phyloP scores from a whole-genome alignment of 1,140 invertebrate species.

The Drosophila fuyamai region DNA sequence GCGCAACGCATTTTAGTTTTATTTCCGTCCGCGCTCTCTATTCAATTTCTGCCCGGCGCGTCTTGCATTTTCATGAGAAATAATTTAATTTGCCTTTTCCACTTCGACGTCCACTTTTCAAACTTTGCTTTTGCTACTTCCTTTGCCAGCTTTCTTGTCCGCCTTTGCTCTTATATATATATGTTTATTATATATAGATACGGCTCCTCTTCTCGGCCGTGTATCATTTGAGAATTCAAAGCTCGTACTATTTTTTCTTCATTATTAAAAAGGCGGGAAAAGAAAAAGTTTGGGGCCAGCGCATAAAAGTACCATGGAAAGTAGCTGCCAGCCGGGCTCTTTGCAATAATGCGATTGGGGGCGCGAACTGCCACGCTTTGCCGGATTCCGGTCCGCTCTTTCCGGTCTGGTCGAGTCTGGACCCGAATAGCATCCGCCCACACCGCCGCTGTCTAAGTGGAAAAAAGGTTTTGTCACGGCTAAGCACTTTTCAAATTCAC shows the following conservation, averaged over 20 bases:
- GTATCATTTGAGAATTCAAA: slow-evolving; percentile 74
- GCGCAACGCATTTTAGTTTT: slow-evolving; percentile 71
- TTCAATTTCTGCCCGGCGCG: slow-evolving; percentile 54
- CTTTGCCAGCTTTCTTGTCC: slow-evolving; percentile 60
- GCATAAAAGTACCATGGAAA: slow-evolving; percentile 67
- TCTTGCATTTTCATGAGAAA: slow-evolving; percentile 73
- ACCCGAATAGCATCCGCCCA: slow-evolving; percentile 10
- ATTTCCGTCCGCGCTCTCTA: slow-evolving; percentile 64
- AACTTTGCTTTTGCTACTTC: slow-evolving; percentile 71
- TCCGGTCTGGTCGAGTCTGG: slow-evolving; percentile 12
- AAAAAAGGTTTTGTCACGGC: slow-evolving; percentile 78
- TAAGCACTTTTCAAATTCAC: slow-evolving; percentile 74
- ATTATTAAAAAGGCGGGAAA: slow-evolving; percentile 61
- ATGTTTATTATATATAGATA: slow-evolving; percentile 4
- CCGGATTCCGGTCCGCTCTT: slow-evolving; percentile 23
- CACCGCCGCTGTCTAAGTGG: slow-evolving; percentile 54
- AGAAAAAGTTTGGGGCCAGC: slow-evolving; percentile 43
- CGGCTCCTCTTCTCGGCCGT: slow-evolving; percentile 18
- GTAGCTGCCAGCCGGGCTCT: slow-evolving; percentile 51
- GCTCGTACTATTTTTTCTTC: slow-evolving; percentile 68
- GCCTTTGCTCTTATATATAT: slow-evolving; percentile 7
- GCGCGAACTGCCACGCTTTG: slow-evolving; percentile 52
- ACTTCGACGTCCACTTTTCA: slow-evolving; percentile 76
- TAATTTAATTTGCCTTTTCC: slow-evolving; percentile 80
- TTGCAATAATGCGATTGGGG: slow-evolving; percentile 59